Evolutionary conservation across 92 coral and sea anemone genomes (phyloP).

Genomic region (Paragorgia papillata): DNA sequence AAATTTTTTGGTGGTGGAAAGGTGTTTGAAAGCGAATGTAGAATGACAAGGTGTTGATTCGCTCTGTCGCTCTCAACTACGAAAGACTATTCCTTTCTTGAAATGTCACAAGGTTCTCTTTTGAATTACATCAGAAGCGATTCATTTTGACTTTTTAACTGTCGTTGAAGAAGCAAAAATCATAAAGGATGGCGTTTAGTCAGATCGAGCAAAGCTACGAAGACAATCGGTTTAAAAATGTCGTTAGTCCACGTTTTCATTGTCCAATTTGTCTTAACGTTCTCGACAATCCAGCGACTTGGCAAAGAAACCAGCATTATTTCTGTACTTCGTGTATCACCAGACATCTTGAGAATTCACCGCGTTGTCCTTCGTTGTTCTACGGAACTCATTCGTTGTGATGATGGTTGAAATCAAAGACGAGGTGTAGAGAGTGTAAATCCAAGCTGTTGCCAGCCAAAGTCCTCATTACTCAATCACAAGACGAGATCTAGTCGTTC

Average conservation of each 20-base stretch:
- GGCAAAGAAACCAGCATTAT: conserved; percentile 59
- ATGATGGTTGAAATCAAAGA: conserved; percentile 5
- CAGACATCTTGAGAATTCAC: conserved; percentile 41
- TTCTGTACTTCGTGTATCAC: conserved; percentile 64
- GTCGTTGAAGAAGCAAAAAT: too few species aligned
- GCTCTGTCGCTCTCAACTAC: too few species aligned
- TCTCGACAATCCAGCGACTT: conserved; percentile 64
- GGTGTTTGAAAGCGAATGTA: too few species aligned
- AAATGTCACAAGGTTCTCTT: too few species aligned
- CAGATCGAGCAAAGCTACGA: conserved; percentile 13
- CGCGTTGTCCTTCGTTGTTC: conserved; percentile 60
- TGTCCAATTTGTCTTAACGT: conserved; percentile 71
- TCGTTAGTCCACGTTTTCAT: conserved; percentile 53
- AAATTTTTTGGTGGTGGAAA: too few species aligned
- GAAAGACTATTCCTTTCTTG: too few species aligned
- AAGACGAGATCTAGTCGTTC: too few species aligned
- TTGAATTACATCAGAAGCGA: too few species aligned
- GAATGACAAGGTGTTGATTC: too few species aligned
- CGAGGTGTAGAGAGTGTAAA: neutral
- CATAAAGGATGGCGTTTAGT: neutral
- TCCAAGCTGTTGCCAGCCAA: too few species aligned
- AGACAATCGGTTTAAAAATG: conserved; percentile 17
- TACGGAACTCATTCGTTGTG: conserved; percentile 54
- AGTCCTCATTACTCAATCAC: too few species aligned
- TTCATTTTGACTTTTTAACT: too few species aligned